Evolutionary conservation across 2,888 invertebrate species (phyloP).

Genomic region (Calliphora vomitoria): DNA sequence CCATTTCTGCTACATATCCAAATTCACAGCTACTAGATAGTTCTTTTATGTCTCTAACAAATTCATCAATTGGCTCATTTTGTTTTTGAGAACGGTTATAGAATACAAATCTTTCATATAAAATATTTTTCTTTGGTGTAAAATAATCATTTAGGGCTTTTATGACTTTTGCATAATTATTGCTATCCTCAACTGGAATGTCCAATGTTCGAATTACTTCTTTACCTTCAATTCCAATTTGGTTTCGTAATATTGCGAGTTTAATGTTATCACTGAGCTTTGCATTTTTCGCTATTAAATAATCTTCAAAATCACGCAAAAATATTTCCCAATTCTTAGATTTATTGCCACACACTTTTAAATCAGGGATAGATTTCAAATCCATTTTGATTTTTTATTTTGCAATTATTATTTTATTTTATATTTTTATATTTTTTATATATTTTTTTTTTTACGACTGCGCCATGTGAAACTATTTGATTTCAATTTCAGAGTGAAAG

Average conservation of each 20-base stretch:
- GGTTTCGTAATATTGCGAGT: background rate
- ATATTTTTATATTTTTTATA: too few species aligned
- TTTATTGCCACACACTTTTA: slow-evolving; percentile 1
- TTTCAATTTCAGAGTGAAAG: too few species aligned
- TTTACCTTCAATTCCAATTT: too few species aligned
- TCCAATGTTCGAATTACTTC: background rate
- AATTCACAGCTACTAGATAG: background rate
- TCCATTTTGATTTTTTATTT: slow-evolving; percentile 2
- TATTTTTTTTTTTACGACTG: too few species aligned
- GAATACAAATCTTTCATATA: background rate
- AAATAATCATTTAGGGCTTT: background rate
- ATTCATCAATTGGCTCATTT: background rate
- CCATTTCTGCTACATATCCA: background rate
- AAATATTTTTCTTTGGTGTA: background rate
- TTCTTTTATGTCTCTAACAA: background rate
- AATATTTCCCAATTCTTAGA: slow-evolving; percentile 16
- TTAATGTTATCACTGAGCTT: background rate
- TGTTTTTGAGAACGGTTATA: background rate
- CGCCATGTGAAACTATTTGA: too few species aligned
- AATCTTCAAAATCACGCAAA: background rate
- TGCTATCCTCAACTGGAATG: background rate
- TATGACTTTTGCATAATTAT: background rate
- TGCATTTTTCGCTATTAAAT: too few species aligned
- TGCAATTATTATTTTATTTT: too few species aligned
- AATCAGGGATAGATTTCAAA: slow-evolving; percentile 11